Evolutionary conservation across 2,797 vertebrate species (phyloP), one percentile per base, ranked within the genome.

Genomic region (Cyclopterus lumpus): DNA sequence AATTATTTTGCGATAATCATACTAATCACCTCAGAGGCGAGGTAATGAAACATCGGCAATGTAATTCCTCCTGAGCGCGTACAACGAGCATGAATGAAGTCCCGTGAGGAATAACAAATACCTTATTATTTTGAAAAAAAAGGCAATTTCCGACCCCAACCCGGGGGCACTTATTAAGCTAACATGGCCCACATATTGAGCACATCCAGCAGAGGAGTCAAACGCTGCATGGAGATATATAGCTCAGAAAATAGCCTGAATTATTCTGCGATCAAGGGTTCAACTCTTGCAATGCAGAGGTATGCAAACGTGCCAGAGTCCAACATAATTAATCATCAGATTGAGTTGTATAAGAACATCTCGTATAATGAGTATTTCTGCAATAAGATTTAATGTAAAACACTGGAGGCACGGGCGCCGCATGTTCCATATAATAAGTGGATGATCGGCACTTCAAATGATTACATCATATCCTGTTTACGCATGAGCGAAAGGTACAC

Each of bases 111-210:
- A 81, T 66, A 85, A 82, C 62, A 68, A 66, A 66, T 66, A 63
- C 20, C 51, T 55, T 68, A 72, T 86, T 81, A 72, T 81, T 76
- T 54, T 46, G 53, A 70, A 75, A 71, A 71, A 51, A 55, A 55
- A 69, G 75, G 38, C 40, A 1, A 16, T 59, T 53, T 75, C 40
- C 10, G 36, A 9, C 36, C 36, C 36, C 36, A 2, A 22, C 49
- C 14, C n/a, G 75, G 85, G 79, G 83, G 72, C 58, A 7, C 61
- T 60, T 59, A 53, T 77, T 65, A 73, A 66, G 57, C 10, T 46
- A 69, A 18, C 58, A 67, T 24, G 16, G 26, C 49, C 49, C 58
- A 51, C 48, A 61, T 53, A 75, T 48, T 32, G 59, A 61, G 36
- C 59, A 57, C 3, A 30, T 34, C 28, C 30, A 36, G 57, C 32